Evolutionary conservation across 2,113 vertebrate genomes (phyloP).

Genomic region (Stictonetta naevosa): DNA sequence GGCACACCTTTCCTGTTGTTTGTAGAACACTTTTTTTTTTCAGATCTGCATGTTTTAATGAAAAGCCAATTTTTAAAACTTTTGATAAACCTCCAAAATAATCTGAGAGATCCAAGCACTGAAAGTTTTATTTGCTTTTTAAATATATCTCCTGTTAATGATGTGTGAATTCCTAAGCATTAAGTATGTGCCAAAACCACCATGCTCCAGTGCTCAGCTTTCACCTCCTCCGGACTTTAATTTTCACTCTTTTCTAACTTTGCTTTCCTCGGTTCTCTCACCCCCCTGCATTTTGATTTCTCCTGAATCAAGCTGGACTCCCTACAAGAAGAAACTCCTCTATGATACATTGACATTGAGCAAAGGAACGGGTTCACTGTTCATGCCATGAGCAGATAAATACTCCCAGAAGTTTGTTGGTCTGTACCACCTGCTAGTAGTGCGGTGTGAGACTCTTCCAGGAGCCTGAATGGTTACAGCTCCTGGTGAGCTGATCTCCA

Average conservation of each 20-base stretch:
- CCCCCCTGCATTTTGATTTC: neutral
- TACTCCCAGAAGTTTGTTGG: neutral
- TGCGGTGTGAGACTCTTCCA: neutral
- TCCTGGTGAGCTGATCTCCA: slow-evolving; percentile 12
- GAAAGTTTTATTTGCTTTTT: neutral
- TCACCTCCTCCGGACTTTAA: neutral
- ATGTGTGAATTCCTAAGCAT: neutral
- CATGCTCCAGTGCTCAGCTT: neutral
- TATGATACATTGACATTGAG: neutral
- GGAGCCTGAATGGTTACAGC: slow-evolving; percentile 10
- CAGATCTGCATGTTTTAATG: neutral
- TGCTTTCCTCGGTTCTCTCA: neutral
- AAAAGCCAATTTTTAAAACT: neutral
- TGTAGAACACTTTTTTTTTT: neutral
- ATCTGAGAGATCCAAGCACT: neutral
- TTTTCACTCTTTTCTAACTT: neutral
- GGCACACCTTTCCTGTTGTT: neutral
- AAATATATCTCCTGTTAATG: neutral
- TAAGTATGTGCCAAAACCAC: neutral
- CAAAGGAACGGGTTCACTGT: neutral
- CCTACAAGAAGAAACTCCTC: neutral
- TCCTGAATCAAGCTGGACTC: neutral
- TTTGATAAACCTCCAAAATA: neutral
- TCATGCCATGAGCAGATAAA: neutral
- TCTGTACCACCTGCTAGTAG: neutral